These are phyloP conservation scores for Torymus auratus DNA, from an alignment of 2,888 invertebrate genomes.

Conservation along the genomic window DNA sequence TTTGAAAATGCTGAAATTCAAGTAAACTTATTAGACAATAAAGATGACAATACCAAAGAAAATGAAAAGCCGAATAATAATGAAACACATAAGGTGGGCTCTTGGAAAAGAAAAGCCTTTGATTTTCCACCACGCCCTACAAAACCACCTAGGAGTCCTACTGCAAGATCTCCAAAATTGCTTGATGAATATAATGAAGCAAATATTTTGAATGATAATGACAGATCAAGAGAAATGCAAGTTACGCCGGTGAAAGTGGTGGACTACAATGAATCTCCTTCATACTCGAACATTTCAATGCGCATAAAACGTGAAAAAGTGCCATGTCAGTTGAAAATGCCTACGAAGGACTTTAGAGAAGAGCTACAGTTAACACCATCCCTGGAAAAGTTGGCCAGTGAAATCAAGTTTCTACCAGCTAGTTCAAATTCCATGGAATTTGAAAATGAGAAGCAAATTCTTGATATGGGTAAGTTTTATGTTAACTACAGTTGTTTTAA, in stretches of 20 bases:
- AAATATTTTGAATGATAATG: constrained; percentile 67
- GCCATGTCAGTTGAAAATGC: constrained; percentile 63
- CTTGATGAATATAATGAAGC: constrained; percentile 71
- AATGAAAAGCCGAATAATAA: constrained; percentile 7
- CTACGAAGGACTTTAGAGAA: constrained; percentile 59
- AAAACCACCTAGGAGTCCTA: constrained; percentile 56
- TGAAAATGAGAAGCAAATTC: constrained; percentile 46
- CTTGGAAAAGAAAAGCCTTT: constrained; percentile 55
- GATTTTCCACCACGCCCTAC: constrained; percentile 59
- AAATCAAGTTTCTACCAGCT: constrained; percentile 71
- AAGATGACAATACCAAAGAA: constrained; percentile 52
- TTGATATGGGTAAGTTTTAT: constrained; percentile 46
- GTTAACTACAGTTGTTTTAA: neutral
- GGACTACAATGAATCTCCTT: constrained; percentile 63
- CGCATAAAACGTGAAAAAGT: constrained; percentile 61
- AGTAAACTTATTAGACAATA: constrained; percentile 52
- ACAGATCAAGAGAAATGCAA: constrained; percentile 20
- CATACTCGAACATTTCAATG: constrained; percentile 67
- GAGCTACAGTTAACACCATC: constrained; percentile 68
- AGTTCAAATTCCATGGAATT: constrained; percentile 50
- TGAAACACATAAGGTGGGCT: constrained; percentile 35
- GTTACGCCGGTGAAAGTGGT: constrained; percentile 23
- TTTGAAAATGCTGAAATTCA: constrained; percentile 58
- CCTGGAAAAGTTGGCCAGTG: constrained; percentile 71
- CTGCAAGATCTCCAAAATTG: constrained; percentile 67